Conservation (phyloP, 2,797 vertebrate species). For the Garrulus glandarius region DNA sequence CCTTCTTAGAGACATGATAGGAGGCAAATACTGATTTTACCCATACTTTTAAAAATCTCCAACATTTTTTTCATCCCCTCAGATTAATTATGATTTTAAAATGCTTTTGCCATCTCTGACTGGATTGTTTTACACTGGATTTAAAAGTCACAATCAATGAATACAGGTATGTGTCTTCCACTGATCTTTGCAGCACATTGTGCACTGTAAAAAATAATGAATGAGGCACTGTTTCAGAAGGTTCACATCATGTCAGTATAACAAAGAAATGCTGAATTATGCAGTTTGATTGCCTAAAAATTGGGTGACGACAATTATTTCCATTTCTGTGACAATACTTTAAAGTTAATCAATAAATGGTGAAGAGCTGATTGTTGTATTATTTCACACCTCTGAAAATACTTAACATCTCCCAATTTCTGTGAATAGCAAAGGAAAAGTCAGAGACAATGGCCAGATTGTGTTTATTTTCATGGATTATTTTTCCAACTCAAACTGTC, state of each 20-base stretch:
- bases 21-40: neutral
- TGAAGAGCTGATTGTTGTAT: neutral
- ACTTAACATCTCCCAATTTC: neutral
- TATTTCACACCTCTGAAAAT: neutral
- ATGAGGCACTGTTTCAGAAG: neutral
- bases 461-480: slow-evolving; percentile 29
- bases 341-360: neutral
- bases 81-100: neutral
- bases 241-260: neutral
- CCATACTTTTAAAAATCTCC: neutral
- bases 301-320: neutral
- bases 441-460: neutral
- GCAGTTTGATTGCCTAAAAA: neutral
- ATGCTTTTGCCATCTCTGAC: neutral
- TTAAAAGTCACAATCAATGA: neutral
- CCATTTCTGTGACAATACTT: neutral
- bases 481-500: slow-evolving; percentile 22
- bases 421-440: neutral
- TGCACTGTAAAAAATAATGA: neutral
- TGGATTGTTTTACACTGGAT: neutral
- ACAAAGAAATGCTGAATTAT: neutral
- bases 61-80: neutral
- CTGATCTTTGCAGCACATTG: neutral
- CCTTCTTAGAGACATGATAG: neutral
- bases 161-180: neutral